These are phyloP conservation scores for Diuraphis noxia DNA, from an alignment of 1,140 invertebrate genomes.

Conservation along the genomic window DNA sequence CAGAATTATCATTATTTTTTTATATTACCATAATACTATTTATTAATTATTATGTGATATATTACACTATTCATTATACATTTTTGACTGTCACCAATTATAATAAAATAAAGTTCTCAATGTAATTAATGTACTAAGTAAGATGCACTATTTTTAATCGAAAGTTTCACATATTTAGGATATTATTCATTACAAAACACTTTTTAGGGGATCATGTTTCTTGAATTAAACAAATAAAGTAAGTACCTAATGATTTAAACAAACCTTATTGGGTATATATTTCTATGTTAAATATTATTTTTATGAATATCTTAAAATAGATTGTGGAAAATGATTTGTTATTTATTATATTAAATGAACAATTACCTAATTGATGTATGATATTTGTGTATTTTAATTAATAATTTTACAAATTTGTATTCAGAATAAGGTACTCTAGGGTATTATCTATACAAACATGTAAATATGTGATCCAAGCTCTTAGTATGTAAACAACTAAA, in stretches of 20 bases:
- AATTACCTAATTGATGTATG: not conserved
- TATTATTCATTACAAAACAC: not conserved
- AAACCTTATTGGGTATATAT: not conserved
- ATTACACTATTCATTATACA: not conserved
- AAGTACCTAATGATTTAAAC: not conserved
- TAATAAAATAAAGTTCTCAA: not conserved
- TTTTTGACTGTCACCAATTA: not conserved
- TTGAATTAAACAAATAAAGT: conserved; percentile 23
- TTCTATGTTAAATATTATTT: not conserved
- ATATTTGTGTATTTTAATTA: not conserved
- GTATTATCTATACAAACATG: not conserved
- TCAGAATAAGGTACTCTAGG: not conserved
- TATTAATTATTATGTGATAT: not conserved
- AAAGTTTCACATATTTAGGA: not conserved
- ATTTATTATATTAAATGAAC: not conserved
- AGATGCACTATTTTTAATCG: not conserved
- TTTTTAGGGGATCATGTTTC: not conserved
- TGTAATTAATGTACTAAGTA: not conserved
- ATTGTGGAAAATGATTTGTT: not conserved
- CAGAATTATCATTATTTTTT: conserved; percentile 4
- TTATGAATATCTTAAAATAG: not conserved
- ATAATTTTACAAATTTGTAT: not conserved
- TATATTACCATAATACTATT: not conserved
- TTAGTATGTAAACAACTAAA: not conserved
- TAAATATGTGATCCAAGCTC: not conserved